Percentiles rank a stretch among this genome's conserved stretches.
phyloP scores from a whole-genome alignment of 2,888 invertebrate species.

The Prosopocoilus inquinatus region DNA sequence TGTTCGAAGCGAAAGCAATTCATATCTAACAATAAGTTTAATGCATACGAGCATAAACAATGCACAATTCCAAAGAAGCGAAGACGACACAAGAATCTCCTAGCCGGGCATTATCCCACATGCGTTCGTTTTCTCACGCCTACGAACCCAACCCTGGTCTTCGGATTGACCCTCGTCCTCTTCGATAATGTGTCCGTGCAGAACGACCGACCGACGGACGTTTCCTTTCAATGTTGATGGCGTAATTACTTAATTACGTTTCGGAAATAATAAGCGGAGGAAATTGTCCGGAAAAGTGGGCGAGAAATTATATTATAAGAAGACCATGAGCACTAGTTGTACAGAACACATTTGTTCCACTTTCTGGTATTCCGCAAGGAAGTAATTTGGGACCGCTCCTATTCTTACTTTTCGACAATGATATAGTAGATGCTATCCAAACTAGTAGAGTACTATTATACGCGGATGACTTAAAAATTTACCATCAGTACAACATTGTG shows the following conservation, averaged over 20 bases:
- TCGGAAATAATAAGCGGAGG: constrained; percentile 27
- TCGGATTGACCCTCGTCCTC: constrained; percentile 7
- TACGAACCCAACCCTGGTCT: constrained; percentile 8
- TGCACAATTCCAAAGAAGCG: constrained; percentile 12
- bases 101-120: constrained; percentile 11
- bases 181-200: not conserved
- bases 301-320: constrained; percentile 4
- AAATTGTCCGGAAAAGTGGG: constrained; percentile 23
- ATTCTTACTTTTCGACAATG: too few species aligned
- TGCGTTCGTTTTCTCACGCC: constrained; percentile 13
- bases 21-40: constrained; percentile 3
- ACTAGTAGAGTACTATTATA: too few species aligned
- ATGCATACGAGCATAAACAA: constrained; percentile 18
- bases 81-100: constrained; percentile 6
- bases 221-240: constrained; percentile 11
- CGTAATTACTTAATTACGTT: constrained; percentile 27
- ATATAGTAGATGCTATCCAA: too few species aligned
- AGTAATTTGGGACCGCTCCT: too few species aligned
- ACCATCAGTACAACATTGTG: too few species aligned
- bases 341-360: too few species aligned
- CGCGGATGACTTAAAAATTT: too few species aligned
- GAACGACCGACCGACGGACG: not conserved
- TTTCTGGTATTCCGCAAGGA: too few species aligned
- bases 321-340: too few species aligned
- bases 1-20: constrained; percentile 1